Base-by-base conservation (phyloP, 2,113 vertebrate genomes). In the Zosterops lateralis region DNA sequence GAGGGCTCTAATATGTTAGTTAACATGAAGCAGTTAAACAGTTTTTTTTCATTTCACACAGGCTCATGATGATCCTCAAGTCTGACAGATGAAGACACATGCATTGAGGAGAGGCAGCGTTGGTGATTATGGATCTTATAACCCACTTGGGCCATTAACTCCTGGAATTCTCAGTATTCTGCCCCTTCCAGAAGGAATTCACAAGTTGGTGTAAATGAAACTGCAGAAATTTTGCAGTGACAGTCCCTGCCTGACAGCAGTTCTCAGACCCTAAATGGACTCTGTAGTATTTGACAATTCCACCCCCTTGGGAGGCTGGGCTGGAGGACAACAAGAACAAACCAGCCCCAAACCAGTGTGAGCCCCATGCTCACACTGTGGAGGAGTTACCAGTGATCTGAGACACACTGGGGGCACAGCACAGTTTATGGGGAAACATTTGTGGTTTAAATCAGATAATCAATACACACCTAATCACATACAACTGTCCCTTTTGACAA, bases 401-500 rank as follows among this genome's bases (percentile, higher is more conserved):
- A 50, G 14, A 73, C 45, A 44, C 25, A 10, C 14, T 6, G 15
- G 47, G 45, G 38, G 12, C 67, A 58, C 25, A 31, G 54, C 75
- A 80, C 42, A 40, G 71, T 6, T 66, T 10, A 38, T 2, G 1
- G 51, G 79, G 66, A 78, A 89, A 64, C 32, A 36, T 53, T 8
- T 74, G 72, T 83, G 50, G 13, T 76, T 58, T 76, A 83, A 94
- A 93, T 76, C 82, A 73, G 79, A 40, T 87, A 75, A 92, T 91
- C 93, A 79, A 92, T 89, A 76, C 7, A 87, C n/a, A 61, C 57
- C 65, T 93, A 77, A 93, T 88, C 29, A 2, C 70, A 60, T 36
- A 75, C 34, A 91, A 71, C 61, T 89, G 84, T 91, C 91, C 81
- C 90, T 89, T 92, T 87, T 87, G 84, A 90, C 86, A 90, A 67